Evolutionary conservation across 2,797 vertebrate species (phyloP).

Genomic region (Ispidina picta): DNA sequence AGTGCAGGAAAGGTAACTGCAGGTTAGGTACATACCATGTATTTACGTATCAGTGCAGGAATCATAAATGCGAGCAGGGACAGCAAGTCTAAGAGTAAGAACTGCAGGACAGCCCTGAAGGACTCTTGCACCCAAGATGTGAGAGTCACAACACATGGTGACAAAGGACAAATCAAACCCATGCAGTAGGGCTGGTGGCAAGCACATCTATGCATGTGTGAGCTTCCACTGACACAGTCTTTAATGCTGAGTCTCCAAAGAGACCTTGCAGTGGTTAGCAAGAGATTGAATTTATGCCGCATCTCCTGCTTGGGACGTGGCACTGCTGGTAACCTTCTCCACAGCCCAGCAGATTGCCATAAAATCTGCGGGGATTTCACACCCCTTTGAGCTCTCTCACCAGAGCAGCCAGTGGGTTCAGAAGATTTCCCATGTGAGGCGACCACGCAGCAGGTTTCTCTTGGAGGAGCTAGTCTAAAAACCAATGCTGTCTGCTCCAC

Average conservation of each 20-base stretch:
- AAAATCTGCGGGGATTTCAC: background rate
- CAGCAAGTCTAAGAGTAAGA: background rate
- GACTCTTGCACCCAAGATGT: background rate
- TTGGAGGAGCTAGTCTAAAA: background rate
- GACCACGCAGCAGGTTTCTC: background rate
- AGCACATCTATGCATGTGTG: accelerated
- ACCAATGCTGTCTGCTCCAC: background rate
- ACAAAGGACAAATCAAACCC: background rate
- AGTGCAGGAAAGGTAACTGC: accelerated
- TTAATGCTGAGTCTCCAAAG: accelerated
- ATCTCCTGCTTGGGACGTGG: background rate
- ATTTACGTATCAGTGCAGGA: accelerated
- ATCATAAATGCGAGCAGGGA: background rate
- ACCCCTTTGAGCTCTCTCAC: background rate
- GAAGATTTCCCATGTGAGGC: accelerated
- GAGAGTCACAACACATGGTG: background rate
- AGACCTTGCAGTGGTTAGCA: background rate
- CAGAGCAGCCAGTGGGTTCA: background rate
- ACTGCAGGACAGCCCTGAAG: background rate
- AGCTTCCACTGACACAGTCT: background rate
- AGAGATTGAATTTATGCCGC: background rate
- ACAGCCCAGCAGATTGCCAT: background rate
- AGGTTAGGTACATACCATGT: accelerated
- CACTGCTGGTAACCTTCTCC: background rate
- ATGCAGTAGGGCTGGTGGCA: background rate